Conservation (phyloP, 2,888 invertebrate genomes). For the Endotricha flammealis region DNA sequence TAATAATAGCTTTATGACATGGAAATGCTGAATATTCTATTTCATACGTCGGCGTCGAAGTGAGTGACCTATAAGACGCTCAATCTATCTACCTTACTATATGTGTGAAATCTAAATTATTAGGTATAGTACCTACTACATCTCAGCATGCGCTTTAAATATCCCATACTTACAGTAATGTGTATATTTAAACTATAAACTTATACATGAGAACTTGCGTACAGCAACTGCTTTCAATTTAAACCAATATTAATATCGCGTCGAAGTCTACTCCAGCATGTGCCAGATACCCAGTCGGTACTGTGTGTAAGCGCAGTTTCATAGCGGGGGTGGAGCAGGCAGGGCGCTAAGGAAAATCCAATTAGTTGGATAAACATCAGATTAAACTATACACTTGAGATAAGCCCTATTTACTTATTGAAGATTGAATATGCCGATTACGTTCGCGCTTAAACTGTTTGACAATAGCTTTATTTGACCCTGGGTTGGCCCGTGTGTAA, state of each 20-base stretch:
- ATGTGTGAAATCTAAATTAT: too few relatives aligned
- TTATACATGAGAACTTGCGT: slow-evolving; percentile 24
- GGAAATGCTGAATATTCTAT: too few relatives aligned
- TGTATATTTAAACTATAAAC: slow-evolving; percentile 14
- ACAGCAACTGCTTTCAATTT: slow-evolving; percentile 23
- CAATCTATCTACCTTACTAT: too few relatives aligned
- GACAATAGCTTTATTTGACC: slow-evolving; percentile 16
- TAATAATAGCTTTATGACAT: too few relatives aligned
- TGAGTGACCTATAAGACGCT: too few relatives aligned
- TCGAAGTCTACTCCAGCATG: slow-evolving; percentile 33
- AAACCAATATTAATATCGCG: slow-evolving; percentile 45
- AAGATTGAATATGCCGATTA: slow-evolving; percentile 39
- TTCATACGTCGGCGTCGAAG: too few relatives aligned
- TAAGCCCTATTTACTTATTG: slow-evolving; percentile 51
- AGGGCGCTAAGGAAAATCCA: slow-evolving; percentile 49
- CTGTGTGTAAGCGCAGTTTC: slow-evolving; percentile 41
- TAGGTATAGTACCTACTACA: too few relatives aligned
- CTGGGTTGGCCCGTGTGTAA: slow-evolving; percentile 5
- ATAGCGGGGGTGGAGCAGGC: slow-evolving; percentile 19
- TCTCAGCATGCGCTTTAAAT: too few relatives aligned
- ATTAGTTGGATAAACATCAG: slow-evolving; percentile 66
- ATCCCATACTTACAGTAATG: not conserved
- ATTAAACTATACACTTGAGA: slow-evolving; percentile 52
- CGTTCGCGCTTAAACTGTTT: slow-evolving; percentile 34
- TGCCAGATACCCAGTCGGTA: slow-evolving; percentile 20